These are phyloP conservation scores for Drosophila neocordata DNA, from an alignment of 1,140 invertebrate genomes.

Conservation along the genomic window DNA sequence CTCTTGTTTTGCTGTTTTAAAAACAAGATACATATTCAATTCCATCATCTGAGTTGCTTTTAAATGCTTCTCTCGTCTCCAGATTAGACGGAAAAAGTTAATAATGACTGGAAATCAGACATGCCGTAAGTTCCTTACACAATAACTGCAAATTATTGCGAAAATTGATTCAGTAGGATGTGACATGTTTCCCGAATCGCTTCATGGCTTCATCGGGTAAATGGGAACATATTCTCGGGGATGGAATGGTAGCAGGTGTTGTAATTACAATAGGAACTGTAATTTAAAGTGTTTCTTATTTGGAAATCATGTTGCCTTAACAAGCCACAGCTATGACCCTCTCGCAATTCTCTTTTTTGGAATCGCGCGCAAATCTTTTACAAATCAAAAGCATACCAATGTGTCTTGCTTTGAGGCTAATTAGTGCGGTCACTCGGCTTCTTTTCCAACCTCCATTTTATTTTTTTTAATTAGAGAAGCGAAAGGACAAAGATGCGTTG, in stretches of 20 bases:
- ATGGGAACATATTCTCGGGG: neutral
- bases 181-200: slow-evolving; percentile 78
- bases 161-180: slow-evolving; percentile 80
- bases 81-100: slow-evolving; percentile 9
- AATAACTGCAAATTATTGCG: slow-evolving; percentile 73
- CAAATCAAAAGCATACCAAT: slow-evolving; percentile 79
- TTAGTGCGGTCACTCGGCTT: slow-evolving; percentile 72
- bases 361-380: slow-evolving; percentile 69
- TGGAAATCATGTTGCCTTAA: neutral
- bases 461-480: slow-evolving; percentile 76
- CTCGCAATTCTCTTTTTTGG: slow-evolving; percentile 31
- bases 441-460: slow-evolving; percentile 22
- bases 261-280: slow-evolving; percentile 63
- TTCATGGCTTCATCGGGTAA: slow-evolving; percentile 45
- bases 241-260: slow-evolving; percentile 22
- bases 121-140: slow-evolving; percentile 63
- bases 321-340: neutral
- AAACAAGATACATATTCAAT: slow-evolving; percentile 38
- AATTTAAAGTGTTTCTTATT: slow-evolving; percentile 1
- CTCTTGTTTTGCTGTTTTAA: neutral
- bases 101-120: slow-evolving; percentile 22
- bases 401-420: slow-evolving; percentile 74
- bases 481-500: slow-evolving; percentile 76
- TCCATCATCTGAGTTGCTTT: slow-evolving; percentile 55
- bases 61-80: slow-evolving; percentile 61